A percentile compares a stretch with the other conserved stretches of the same genome.
Conservation (phyloP, 2,888 invertebrate genomes). For the Pyrrhia umbra region DNA sequence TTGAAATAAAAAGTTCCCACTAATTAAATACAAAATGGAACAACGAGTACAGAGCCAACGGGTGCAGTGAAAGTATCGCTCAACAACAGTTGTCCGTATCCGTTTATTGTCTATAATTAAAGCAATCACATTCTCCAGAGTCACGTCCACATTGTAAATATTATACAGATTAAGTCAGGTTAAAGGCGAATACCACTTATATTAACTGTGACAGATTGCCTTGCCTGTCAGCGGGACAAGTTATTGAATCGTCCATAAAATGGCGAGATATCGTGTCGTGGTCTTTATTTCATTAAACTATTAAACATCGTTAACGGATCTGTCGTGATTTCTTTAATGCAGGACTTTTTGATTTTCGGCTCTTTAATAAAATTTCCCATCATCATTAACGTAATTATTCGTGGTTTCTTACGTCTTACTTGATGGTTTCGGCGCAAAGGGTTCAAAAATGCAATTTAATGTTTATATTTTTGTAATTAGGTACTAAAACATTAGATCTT, state of each 20-base stretch:
- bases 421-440: too few relatives aligned
- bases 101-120: slow-evolving; percentile 18
- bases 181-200: slow-evolving; percentile 28
- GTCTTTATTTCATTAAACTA: slow-evolving; percentile 1
- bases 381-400: too few relatives aligned
- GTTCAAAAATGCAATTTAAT: too few relatives aligned
- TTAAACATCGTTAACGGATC: neutral
- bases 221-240: slow-evolving; percentile 6
- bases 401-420: too few relatives aligned
- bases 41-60: too few relatives aligned
- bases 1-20: too few relatives aligned
- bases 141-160: slow-evolving; percentile 16
- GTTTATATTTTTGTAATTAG: too few relatives aligned
- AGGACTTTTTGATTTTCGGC: neutral
- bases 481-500: too few relatives aligned
- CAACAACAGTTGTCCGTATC: neutral
- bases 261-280: neutral
- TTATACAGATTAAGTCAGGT: slow-evolving; percentile 7
- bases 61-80: neutral
- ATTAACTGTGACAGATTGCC: slow-evolving; percentile 27
- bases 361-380: too few relatives aligned
- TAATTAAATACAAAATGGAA: too few relatives aligned
- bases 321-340: neutral
- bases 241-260: slow-evolving; percentile 30
- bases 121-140: slow-evolving; percentile 7